phyloP scores from a whole-genome alignment of 2,113 vertebrate genomes.

The Dolichotis patagonum region DNA sequence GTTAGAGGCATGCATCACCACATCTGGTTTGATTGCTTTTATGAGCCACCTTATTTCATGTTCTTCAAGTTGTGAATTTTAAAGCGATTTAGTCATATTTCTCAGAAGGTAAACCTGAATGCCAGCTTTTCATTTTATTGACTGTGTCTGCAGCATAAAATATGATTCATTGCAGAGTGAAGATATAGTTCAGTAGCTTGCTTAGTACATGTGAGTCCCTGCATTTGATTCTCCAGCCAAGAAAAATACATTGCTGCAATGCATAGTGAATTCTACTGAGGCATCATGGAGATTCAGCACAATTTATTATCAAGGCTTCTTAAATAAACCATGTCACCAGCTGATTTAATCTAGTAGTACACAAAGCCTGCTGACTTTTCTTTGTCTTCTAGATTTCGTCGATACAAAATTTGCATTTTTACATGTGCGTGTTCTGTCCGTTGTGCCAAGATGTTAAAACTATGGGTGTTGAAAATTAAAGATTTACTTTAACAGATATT shows the following conservation, averaged over 20 bases:
- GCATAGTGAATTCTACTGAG: neutral
- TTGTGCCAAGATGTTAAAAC: neutral
- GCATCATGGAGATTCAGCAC: neutral
- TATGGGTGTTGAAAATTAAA: constrained; percentile 43
- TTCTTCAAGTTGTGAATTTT: neutral
- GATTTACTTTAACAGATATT: neutral
- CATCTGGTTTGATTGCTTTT: neutral
- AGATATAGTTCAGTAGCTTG: neutral
- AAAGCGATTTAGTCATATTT: constrained; percentile 16
- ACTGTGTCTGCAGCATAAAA: neutral
- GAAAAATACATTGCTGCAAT: neutral
- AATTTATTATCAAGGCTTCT: neutral
- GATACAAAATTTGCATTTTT: neutral
- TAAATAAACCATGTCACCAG: neutral
- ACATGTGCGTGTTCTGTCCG: neutral
- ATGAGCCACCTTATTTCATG: neutral
- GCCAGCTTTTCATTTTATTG: neutral
- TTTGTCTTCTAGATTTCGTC: neutral
- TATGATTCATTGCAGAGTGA: neutral
- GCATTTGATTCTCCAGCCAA: neutral
- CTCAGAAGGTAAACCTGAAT: constrained; percentile 32
- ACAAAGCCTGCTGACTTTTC: neutral
- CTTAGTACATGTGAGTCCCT: neutral
- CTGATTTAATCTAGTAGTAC: neutral
- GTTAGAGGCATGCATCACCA: neutral